These are phyloP conservation scores for Gymnoscelis rufifasciata DNA, from an alignment of 2,888 invertebrate species.

Conservation along the genomic window DNA sequence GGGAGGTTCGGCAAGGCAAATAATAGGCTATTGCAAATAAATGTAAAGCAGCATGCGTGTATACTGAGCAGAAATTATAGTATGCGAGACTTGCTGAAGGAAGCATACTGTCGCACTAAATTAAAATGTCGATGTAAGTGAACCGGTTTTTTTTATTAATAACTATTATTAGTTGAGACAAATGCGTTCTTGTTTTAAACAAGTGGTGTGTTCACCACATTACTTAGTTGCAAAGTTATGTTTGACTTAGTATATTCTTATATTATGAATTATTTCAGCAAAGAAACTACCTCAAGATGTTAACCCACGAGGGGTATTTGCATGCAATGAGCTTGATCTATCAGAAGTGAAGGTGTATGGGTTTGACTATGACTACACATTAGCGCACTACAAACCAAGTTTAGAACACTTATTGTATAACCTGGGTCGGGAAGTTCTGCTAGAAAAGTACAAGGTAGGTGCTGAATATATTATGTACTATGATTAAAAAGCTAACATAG, in stretches of 20 bases:
- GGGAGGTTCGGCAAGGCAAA: constrained; percentile 44
- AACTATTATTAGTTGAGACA: too few species aligned
- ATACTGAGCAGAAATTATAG: constrained; percentile 45
- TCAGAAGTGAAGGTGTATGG: constrained; percentile 96
- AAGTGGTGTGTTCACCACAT: too few species aligned
- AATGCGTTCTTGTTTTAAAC: too few species aligned
- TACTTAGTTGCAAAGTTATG: too few species aligned
- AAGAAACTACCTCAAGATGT: constrained; percentile 93
- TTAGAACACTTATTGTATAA: constrained; percentile 94
- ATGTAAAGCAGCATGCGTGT: constrained; percentile 27
- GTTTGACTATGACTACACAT: constrained; percentile 98
- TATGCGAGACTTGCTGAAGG: constrained; percentile 68
- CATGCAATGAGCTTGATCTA: constrained; percentile 96
- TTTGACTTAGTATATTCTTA: too few species aligned
- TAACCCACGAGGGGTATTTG: constrained; percentile 92
- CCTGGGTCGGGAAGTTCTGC: constrained; percentile 90
- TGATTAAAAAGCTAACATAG: too few species aligned
- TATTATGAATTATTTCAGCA: constrained; percentile 69
- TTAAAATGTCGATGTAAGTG: constrained; percentile 86
- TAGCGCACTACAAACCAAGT: constrained; percentile 95
- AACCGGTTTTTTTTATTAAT: not conserved
- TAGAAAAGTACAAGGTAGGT: constrained; percentile 90
- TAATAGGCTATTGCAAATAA: constrained; percentile 39
- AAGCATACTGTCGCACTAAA: constrained; percentile 83
- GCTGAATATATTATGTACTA: too few species aligned